Evolutionary conservation across 2,888 invertebrate genomes (phyloP).

Genomic region (Heliconius erato): DNA sequence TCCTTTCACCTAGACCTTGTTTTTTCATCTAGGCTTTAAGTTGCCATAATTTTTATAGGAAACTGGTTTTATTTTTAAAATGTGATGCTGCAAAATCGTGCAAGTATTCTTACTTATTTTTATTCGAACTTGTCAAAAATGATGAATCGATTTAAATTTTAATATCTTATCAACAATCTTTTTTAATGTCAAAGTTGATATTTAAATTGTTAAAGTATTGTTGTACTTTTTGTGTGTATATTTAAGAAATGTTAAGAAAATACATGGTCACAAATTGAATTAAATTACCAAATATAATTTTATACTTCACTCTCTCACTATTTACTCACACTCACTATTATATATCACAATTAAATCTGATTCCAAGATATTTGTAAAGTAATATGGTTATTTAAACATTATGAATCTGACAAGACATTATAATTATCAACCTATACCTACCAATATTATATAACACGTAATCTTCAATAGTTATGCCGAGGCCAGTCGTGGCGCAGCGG

Average conservation of each 20-base stretch:
- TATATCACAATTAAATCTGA: neutral
- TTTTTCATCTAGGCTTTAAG: no score
- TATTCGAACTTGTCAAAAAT: conserved; percentile 16
- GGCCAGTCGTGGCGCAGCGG: no score
- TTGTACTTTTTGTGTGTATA: no score
- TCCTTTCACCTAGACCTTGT: no score
- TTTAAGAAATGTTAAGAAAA: no score
- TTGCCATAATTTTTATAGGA: neutral
- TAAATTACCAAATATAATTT: no score
- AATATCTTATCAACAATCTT: neutral
- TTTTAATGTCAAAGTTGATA: neutral
- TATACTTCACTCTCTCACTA: no score
- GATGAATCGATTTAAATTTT: conserved; percentile 12
- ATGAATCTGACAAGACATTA: neutral
- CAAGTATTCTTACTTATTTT: neutral
- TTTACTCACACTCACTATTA: no score
- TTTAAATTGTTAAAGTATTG: no score
- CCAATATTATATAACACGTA: neutral
- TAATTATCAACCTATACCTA: neutral
- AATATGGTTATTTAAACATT: neutral
- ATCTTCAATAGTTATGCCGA: no score
- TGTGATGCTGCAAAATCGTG: neutral
- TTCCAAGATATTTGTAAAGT: neutral
- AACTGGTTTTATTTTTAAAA: neutral
- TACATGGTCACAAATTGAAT: no score